Conservation (phyloP, 2,888 invertebrate genomes). For the Argyra leucocephala region DNA sequence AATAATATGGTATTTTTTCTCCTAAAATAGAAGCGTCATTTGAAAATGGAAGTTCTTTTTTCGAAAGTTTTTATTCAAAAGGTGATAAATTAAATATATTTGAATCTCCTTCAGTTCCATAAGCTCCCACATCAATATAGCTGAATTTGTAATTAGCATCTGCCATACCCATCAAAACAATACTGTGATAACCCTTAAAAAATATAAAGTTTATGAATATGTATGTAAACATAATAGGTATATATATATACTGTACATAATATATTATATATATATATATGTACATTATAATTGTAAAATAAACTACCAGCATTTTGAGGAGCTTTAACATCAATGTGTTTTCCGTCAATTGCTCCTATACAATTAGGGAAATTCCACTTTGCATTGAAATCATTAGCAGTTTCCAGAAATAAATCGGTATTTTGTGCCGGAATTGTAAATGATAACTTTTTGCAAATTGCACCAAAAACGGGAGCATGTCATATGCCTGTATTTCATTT, state of each 20-base stretch:
- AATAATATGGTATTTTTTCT: neutral
- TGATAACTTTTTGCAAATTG: no score
- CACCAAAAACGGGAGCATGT: no score
- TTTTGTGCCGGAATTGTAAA: no score
- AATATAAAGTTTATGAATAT: no score
- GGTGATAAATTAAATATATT: no score
- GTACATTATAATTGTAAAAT: neutral
- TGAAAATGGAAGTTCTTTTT: neutral
- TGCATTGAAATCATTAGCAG: no score
- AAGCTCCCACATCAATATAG: neutral
- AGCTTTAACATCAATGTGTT: neutral
- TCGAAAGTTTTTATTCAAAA: neutral
- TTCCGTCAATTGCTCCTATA: neutral
- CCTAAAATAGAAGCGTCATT: neutral
- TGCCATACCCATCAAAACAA: neutral
- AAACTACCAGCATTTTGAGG: neutral
- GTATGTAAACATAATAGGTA: no score
- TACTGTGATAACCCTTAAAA: neutral
- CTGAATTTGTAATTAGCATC: neutral
- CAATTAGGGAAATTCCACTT: neutral
- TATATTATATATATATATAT: no score
- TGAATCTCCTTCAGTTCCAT: neutral
- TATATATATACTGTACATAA: no score
- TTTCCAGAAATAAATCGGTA: no score
- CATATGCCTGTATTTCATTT: no score